phyloP scores from a whole-genome alignment of 2,113 vertebrate species.

The Cricetomys ansorgei region DNA sequence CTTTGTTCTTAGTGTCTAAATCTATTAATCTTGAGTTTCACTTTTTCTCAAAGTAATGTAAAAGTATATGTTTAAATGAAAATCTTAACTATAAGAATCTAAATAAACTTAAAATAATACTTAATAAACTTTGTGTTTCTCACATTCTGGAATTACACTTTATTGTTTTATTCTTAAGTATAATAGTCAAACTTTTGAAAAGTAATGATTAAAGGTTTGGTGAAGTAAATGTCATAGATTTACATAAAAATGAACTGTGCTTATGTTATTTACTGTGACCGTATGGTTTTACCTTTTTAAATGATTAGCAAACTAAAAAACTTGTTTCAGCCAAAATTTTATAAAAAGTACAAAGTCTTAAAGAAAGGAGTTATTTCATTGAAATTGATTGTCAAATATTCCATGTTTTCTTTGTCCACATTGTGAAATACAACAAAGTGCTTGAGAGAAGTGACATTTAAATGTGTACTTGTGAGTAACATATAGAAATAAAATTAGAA shows the following conservation, averaged over 20 bases:
- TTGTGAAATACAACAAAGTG: conserved; percentile 92
- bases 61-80: conserved; percentile 72
- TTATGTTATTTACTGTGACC: conserved; percentile 89
- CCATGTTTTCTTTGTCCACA: conserved; percentile 95
- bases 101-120: conserved; percentile 84
- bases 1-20: not conserved
- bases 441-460: conserved; percentile 92
- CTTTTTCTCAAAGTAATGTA: conserved; percentile 86
- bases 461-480: conserved; percentile 95
- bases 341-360: conserved; percentile 87
- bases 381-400: conserved; percentile 96
- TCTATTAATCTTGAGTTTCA: not conserved
- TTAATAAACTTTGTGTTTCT: conserved; percentile 83
- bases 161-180: conserved; percentile 72
- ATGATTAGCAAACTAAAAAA: conserved; percentile 88
- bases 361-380: conserved; percentile 98
- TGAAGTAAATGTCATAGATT: conserved; percentile 89
- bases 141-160: conserved; percentile 84
- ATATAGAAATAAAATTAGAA: conserved; percentile 88
- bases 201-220: conserved; percentile 85
- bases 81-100: conserved; percentile 35
- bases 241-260: conserved; percentile 89
- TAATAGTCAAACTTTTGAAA: conserved; percentile 82
- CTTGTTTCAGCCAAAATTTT: conserved; percentile 85
- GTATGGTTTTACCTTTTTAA: conserved; percentile 89